phyloP scores from a whole-genome alignment of 2,888 invertebrate species.

The Cataglyphis altisquamis region DNA sequence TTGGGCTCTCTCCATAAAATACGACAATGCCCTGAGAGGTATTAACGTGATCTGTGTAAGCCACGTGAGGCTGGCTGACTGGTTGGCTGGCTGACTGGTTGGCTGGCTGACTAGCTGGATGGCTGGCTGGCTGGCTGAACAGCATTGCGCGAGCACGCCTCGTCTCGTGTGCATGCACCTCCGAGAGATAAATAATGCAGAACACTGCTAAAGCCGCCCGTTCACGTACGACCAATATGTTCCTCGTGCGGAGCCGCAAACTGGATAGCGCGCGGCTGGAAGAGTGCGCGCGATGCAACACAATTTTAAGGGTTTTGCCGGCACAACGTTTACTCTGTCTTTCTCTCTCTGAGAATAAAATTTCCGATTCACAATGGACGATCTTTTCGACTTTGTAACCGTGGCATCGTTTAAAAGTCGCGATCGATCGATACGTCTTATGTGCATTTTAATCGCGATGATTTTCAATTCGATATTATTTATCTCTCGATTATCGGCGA shows the following conservation, averaged over 20 bases:
- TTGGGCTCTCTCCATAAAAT: slow-evolving; percentile 70
- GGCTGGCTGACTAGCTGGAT: slow-evolving; percentile 1
- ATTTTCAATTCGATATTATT: not conserved
- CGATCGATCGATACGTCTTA: slow-evolving; percentile 25
- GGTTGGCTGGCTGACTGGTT: not conserved
- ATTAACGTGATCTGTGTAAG: slow-evolving; percentile 79
- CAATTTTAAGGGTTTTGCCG: slow-evolving; percentile 34
- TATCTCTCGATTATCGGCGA: not conserved
- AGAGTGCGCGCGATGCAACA: slow-evolving; percentile 57
- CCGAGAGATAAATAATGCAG: slow-evolving; percentile 80
- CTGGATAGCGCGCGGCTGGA: slow-evolving; percentile 56
- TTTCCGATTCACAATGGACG: slow-evolving; percentile 35
- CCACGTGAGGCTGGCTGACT: slow-evolving; percentile 69
- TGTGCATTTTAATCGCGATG: not conserved
- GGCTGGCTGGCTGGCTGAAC: not conserved
- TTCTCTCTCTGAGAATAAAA: slow-evolving; percentile 31
- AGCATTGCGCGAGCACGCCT: slow-evolving; percentile 54
- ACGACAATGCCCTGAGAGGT: slow-evolving; percentile 73
- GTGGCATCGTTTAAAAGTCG: slow-evolving; percentile 20
- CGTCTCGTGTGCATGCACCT: slow-evolving; percentile 59
- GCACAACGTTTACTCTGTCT: slow-evolving; percentile 35
- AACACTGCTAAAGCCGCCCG: slow-evolving; percentile 78
- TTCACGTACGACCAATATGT: slow-evolving; percentile 83
- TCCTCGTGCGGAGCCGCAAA: slow-evolving; percentile 67
- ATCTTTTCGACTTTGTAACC: slow-evolving; percentile 36